Base-by-base conservation (phyloP, 2,888 invertebrate genomes). In the Spodoptera picta region DNA sequence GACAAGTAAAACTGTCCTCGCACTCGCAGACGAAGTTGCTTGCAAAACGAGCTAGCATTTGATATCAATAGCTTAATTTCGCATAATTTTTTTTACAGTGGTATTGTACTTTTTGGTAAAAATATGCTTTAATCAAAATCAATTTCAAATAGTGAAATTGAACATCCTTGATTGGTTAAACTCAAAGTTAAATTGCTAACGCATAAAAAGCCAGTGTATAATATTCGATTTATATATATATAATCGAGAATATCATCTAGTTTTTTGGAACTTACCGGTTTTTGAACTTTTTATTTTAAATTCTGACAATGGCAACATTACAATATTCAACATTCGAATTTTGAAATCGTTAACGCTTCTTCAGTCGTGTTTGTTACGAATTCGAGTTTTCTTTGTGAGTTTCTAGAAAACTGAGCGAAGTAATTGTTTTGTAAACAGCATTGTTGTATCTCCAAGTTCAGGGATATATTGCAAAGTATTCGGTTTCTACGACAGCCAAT, bases 321-420 rank as follows among this genome's bases (percentile, higher is more conserved):
- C 6, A n/a, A 41, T 62, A 54, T 69, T 91, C 9, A 36, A 36
- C 7, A 36, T 36, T 91, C 84, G 82, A 90, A 90, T 85, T 90
- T 90, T 83, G 69, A 87, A 87, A 84, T 86, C 87, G 87, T 83
- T 90, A 90, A 90, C 90, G 90, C 82, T 80, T 85, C 77, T 58
- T 27, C 64, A 52, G 69, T 58, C 65, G 69, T 70, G 65, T 77
- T 75, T 65, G 71, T 63, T 62, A 45, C 27, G 14, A 63, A 62
- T 60, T 48, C 63, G 43, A 52, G 53, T 69, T 75, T 70, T 79
- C 67, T 75, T 79, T 77, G 69, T 70, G 69, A 70, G 65, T 71
- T 71, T 74, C 50, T 46, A 50, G 55, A 80, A 72, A 69, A 63
- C 24, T 62, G n/a, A 19, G 23, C 9, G 11, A 59, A 69, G 42